Conservation (phyloP, 2,113 vertebrate genomes). For the Dolichotis patagonum region DNA sequence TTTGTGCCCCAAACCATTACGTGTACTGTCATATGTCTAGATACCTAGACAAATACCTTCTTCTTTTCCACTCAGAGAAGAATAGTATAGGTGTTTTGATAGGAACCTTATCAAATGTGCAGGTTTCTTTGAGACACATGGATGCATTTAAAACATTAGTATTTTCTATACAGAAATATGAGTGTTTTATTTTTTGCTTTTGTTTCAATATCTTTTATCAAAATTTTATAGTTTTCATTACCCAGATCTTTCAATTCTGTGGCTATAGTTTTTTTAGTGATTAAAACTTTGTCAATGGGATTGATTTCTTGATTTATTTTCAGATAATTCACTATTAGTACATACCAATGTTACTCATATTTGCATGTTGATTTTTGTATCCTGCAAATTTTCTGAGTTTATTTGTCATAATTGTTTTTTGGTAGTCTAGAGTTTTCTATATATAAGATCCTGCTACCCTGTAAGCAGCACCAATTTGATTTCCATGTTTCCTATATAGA, state of each 20-base stretch:
- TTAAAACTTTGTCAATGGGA: neutral
- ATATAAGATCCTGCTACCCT: no score
- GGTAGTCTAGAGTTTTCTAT: neutral
- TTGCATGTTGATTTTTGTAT: neutral
- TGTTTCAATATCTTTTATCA: neutral
- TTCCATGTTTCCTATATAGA: neutral
- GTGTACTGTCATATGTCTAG: neutral
- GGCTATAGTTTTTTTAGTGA: neutral
- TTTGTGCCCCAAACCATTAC: neutral
- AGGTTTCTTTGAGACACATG: neutral
- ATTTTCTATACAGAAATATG: neutral
- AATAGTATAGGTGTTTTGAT: neutral
- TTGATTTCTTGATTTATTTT: neutral
- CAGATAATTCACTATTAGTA: neutral
- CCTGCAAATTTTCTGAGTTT: neutral
- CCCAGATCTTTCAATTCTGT: neutral
- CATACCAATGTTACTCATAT: neutral
- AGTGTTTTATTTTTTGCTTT: neutral
- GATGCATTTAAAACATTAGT: neutral
- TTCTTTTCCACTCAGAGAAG: neutral
- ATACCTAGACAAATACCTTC: neutral
- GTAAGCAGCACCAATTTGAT: neutral
- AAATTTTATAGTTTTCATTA: neutral
- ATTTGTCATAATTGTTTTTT: neutral
- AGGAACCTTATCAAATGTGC: neutral